Base-by-base conservation (phyloP, 2,797 vertebrate species). In the Chloroceryle inda region DNA sequence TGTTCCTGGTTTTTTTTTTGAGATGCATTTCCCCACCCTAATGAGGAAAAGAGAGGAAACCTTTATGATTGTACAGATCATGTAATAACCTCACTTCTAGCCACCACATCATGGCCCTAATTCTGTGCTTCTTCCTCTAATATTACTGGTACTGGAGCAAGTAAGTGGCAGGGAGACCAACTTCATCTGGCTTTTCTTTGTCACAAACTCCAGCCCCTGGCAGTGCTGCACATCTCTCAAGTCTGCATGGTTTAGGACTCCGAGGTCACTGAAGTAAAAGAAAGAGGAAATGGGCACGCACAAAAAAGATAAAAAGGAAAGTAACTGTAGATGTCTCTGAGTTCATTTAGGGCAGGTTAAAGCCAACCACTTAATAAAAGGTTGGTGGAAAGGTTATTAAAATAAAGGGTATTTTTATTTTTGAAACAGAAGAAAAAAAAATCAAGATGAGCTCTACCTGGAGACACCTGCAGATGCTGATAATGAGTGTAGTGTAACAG, bases 381-480 rank as follows among this genome's bases (percentile, higher is more conserved):
- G 13, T 7, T 15, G 45, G 55, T 44, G n/a, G 38, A 78, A 87
- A 83, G 17, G 24, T 62, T 69, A 55, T 75, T 69, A 72, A 74
- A 85, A 71, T 17, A 74, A 59, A 47, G 4, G 3, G 1, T 27
- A 20, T 63, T 94, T 95, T 79, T 75, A 12, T 45, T 75, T 90
- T 45, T 31, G 16, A 74, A 66, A 69, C 38, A 2, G 40, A 66
- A 52, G 13, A 68, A 58, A 77, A 55, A 18, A 3, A 53, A 53
- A 68, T 16, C 31, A 72, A 55, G 17, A 29, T 3, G 18, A 40
- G 10, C 3, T 84, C 11, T 79, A 44, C 24, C 42, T 78, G 27
- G 59, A 90, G 50, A 73, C 22, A 75, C 31, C 35, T 89, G 62
- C 44, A 87, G 67, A 76, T 40, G 35, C 40, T 91, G 85, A 88